A percentile compares a stretch with the other conserved stretches of the same genome.
Conservation (phyloP, 2,888 invertebrate species). For the Agrochola macilenta region DNA sequence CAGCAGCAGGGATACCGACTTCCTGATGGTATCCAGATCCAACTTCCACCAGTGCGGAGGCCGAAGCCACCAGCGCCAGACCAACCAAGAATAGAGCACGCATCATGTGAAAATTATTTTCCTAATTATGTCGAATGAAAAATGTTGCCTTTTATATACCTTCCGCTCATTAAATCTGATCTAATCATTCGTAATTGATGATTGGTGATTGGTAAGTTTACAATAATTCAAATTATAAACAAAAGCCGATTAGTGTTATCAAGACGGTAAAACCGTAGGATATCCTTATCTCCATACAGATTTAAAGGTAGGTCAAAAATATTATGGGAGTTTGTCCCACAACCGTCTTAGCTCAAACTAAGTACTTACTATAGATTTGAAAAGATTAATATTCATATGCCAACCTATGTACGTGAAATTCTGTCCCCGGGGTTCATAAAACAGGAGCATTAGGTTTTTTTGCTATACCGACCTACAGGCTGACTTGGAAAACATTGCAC, state of each 20-base stretch:
- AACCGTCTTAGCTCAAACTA: not conserved
- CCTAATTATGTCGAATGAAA: not conserved
- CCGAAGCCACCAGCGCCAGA: slow-evolving; percentile 65
- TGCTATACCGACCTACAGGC: not conserved
- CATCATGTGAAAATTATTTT: slow-evolving; percentile 63
- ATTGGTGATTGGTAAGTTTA: slow-evolving; percentile 33
- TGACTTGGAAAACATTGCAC: too few species aligned
- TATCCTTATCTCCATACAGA: slow-evolving; percentile 21
- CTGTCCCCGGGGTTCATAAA: not conserved
- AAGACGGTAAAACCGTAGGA: slow-evolving; percentile 16
- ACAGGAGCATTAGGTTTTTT: not conserved
- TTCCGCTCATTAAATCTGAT: slow-evolving; percentile 41
- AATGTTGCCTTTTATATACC: slow-evolving; percentile 37
- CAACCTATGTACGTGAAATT: not conserved
- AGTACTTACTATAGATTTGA: not conserved
- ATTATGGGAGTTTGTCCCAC: not conserved
- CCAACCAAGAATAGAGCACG: slow-evolving; percentile 62
- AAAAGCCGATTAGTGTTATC: slow-evolving; percentile 48
- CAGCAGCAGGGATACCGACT: slow-evolving; percentile 80
- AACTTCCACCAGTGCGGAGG: slow-evolving; percentile 64
- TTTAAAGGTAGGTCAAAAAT: slow-evolving; percentile 11
- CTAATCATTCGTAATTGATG: slow-evolving; percentile 41
- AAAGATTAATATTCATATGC: not conserved
- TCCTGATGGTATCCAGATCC: slow-evolving; percentile 72
- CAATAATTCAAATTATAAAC: slow-evolving; percentile 21